A percentile compares a stretch with the other conserved stretches of the same genome.
These are phyloP conservation scores for Pterophyllum scalare DNA, from an alignment of 2,113 vertebrate species.

Conservation along the genomic window DNA sequence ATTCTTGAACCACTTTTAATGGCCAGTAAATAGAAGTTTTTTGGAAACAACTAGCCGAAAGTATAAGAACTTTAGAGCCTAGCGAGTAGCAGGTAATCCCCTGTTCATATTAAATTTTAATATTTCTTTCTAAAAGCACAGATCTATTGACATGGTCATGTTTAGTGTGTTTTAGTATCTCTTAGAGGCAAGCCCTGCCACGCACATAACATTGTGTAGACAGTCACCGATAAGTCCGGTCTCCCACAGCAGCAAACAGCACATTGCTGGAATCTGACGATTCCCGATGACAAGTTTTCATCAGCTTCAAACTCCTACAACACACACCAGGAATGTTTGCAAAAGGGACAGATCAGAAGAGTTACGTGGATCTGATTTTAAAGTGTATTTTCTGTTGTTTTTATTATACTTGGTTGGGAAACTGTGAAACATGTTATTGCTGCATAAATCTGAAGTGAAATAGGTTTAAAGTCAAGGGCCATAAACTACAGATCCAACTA, in stretches of 20 bases:
- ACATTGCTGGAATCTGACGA: constrained; percentile 23
- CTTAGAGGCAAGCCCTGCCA: not conserved
- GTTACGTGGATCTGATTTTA: not conserved
- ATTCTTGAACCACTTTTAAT: not conserved
- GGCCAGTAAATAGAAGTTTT: not conserved
- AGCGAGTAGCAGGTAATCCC: not conserved
- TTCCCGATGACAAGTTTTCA: constrained; percentile 70
- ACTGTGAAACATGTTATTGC: not conserved
- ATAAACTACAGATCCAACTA: not conserved
- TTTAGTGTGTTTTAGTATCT: not conserved
- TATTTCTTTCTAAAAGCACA: not conserved
- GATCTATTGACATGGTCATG: not conserved
- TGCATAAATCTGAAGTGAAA: not conserved
- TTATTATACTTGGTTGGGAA: not conserved
- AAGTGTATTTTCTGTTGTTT: not conserved
- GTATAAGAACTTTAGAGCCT: no score
- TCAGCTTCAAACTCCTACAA: constrained; percentile 33
- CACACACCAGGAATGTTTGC: constrained; percentile 49
- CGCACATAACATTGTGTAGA: constrained; percentile 40
- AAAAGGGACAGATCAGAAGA: constrained; percentile 3
- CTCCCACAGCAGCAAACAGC: constrained; percentile 43
- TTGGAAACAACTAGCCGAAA: no score
- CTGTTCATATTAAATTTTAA: not conserved
- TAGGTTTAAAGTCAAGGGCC: not conserved
- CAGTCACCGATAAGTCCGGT: constrained; percentile 60